Base-by-base conservation (phyloP, 2,797 vertebrate genomes). In the Urophycis tenuis region DNA sequence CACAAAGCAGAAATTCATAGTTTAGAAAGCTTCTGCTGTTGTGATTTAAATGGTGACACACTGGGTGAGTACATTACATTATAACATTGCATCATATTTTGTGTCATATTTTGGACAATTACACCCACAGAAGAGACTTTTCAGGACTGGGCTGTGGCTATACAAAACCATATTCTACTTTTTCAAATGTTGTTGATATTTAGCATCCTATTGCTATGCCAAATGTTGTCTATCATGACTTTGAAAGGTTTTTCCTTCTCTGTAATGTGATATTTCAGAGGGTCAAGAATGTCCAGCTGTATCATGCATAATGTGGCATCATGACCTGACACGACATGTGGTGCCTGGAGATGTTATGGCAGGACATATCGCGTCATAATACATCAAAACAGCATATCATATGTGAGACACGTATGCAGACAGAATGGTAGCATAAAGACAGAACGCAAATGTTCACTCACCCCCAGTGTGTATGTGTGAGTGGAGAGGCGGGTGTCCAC, bases 401-500 rank as follows among this genome's bases (percentile, higher is more conserved):
- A 25, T 67, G 3, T 3, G 7, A 29, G 8, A 12, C 25, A 41
- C 39, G 14, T 17, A 17, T 71, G 36, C n/a, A 1, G 29, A n/a
- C 60, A 64, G n/a, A 64, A 64, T 64, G 60, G 1, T 64, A 19
- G n/a, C 53, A 53, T n/a, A 67, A 29, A 67, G 25, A 53, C 22
- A 22, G 45, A 29, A 3, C 17, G 25, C 53, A 60, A 67, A 67
- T 29, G 60, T 29, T 67, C 60, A 67, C 60, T 67, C 29, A 67
- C 60, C 25, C 32, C 67, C 74, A 22, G 53, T 1, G 45, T 39
- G 15, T 19, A 17, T 72, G 35, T 2, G 49, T 5, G 45, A 22
- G 71, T 82, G 49, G 72, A 5, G 2, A 7, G 34, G 32, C 74
- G 11, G 75, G 73, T 31, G 29, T 60, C 39, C 39, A 41, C n/a